Percentiles rank a stretch among this genome's conserved stretches.
phyloP scores from a whole-genome alignment of 1,140 invertebrate species.

The Sycobia sp. region DNA sequence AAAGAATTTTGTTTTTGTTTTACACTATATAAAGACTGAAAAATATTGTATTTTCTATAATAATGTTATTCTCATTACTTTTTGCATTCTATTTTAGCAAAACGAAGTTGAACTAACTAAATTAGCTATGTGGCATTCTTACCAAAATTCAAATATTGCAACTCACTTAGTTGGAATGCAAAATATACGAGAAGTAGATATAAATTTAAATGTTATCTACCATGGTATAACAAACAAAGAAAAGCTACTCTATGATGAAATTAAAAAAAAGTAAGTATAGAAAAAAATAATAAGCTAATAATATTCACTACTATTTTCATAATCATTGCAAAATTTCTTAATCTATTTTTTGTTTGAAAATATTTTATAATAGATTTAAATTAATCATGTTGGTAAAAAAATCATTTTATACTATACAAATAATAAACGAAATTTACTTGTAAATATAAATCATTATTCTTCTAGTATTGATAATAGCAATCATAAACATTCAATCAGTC shows the following conservation, averaged over 20 bases:
- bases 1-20: no score
- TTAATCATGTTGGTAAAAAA: no score
- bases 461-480: neutral
- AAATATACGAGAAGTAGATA: conserved; percentile 64
- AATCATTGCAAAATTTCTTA: no score
- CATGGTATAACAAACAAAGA: conserved; percentile 69
- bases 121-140: conserved; percentile 72
- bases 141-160: conserved; percentile 64
- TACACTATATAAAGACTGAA: no score
- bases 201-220: conserved; percentile 66
- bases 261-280: conserved; percentile 68
- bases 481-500: conserved; percentile 15
- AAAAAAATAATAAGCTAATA: neutral
- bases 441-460: no score
- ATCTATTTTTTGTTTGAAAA: no score
- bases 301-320: neutral
- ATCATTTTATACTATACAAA: no score
- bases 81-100: conserved; percentile 52
- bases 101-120: conserved; percentile 72
- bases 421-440: no score
- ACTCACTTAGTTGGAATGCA: conserved; percentile 76
- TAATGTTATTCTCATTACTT: neutral
- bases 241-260: conserved; percentile 63
- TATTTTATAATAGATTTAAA: no score
- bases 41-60: no score